Conservation (phyloP, 37 sponge, comb jelly and placozoan genomes). For the Chondrosia reniformis region DNA sequence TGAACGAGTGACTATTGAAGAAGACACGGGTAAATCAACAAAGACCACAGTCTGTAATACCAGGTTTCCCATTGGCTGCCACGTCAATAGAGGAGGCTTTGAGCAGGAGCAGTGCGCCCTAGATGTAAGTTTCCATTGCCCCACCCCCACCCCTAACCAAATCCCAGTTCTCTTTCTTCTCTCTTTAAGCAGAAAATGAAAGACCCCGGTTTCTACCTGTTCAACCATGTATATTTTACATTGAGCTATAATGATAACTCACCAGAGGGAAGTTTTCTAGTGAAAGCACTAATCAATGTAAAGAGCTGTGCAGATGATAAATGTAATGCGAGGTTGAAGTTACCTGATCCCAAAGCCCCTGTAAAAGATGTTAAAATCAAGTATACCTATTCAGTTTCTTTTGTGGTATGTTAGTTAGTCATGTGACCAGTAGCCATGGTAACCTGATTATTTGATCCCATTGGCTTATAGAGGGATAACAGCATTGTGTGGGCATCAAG, state of each 20-base stretch:
- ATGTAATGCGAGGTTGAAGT: slow-evolving; percentile 21
- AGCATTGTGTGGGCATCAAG: slow-evolving; percentile 85
- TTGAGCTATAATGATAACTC: slow-evolving; percentile 70
- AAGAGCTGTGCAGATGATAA: slow-evolving; percentile 36
- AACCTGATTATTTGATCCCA: neutral
- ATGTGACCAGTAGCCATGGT: neutral
- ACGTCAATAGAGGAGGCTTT: slow-evolving; percentile 49
- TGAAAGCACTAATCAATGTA: slow-evolving; percentile 38
- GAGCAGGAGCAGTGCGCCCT: slow-evolving; percentile 64
- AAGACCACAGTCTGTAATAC: too few relatives aligned
- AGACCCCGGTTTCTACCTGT: slow-evolving; percentile 47
- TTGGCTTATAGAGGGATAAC: slow-evolving; percentile 35
- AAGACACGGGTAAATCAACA: too few relatives aligned
- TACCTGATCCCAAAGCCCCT: slow-evolving; percentile 3
- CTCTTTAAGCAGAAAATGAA: neutral
- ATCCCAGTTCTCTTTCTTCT: too few relatives aligned
- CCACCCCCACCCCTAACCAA: neutral
- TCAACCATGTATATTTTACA: slow-evolving; percentile 81
- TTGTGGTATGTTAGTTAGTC: slow-evolving; percentile 27
- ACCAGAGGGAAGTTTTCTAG: slow-evolving; percentile 27
- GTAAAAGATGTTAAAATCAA: slow-evolving; percentile 32
- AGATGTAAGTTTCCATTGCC: neutral
- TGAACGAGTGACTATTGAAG: slow-evolving; percentile 26
- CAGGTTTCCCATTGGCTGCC: slow-evolving; percentile 96
- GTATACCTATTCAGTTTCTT: slow-evolving; percentile 79